These are phyloP conservation scores for Melanotaenia boesemani DNA, from an alignment of 2,797 vertebrate species.

Conservation along the genomic window DNA sequence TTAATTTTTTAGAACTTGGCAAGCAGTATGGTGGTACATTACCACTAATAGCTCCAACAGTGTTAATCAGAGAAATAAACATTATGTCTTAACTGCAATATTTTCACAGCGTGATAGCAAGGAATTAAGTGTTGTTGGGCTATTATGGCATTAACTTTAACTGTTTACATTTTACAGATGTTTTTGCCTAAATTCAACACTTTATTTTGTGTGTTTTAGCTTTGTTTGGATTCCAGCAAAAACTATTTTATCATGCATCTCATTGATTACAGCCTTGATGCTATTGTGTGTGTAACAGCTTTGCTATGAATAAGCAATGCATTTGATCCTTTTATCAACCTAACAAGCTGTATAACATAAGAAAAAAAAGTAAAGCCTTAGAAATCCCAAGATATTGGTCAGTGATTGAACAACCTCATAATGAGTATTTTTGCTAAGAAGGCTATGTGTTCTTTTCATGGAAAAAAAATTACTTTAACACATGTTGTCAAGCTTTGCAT, in stretches of 20 bases:
- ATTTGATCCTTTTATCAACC: slow-evolving; percentile 39
- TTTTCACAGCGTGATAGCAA: neutral
- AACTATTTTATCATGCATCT: slow-evolving; percentile 1
- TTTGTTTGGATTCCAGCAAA: neutral
- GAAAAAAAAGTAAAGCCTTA: slow-evolving; percentile 17
- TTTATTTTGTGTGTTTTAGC: neutral
- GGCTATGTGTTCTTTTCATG: slow-evolving; percentile 36
- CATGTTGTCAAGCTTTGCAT: slow-evolving; percentile 67
- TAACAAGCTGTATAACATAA: slow-evolving; percentile 20
- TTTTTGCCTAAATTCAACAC: neutral
- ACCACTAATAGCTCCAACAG: neutral
- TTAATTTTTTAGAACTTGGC: neutral
- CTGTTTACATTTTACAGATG: neutral
- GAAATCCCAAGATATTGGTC: slow-evolving; percentile 55
- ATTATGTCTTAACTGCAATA: neutral
- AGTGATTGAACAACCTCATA: slow-evolving; percentile 68
- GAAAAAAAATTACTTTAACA: slow-evolving; percentile 59
- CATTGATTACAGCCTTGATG: slow-evolving; percentile 16
- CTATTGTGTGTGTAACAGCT: slow-evolving; percentile 10
- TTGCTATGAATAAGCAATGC: slow-evolving; percentile 13
- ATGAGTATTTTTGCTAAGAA: slow-evolving; percentile 48
- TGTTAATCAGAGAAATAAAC: neutral
- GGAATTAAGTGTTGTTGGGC: neutral
- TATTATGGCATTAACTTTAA: neutral
- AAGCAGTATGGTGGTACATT: neutral